Evolutionary conservation across 2,113 vertebrate species (phyloP).

Genomic region (Polyodon spathula): DNA sequence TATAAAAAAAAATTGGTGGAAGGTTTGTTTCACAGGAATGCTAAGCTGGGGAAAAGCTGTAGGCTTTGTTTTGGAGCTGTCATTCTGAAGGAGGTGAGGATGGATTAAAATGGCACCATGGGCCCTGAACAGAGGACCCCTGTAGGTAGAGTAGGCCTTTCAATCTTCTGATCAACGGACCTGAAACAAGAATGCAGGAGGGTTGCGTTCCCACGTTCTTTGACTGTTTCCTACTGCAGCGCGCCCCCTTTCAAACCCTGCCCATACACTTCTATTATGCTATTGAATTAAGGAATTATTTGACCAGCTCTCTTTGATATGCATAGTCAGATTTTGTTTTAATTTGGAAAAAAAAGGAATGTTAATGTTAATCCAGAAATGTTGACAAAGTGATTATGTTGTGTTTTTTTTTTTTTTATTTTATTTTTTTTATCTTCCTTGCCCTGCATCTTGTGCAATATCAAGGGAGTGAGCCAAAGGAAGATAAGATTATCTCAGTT

Average conservation of each 20-base stretch:
- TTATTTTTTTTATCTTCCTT: not conserved
- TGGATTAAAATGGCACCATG: conserved; percentile 67
- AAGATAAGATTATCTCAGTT: conserved; percentile 48
- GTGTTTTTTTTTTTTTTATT: not conserved
- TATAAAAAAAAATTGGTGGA: conserved; percentile 34
- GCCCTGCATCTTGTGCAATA: not conserved
- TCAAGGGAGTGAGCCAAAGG: conserved; percentile 29
- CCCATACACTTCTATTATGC: conserved; percentile 57
- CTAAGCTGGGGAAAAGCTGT: conserved; percentile 55
- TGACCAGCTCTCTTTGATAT: conserved; percentile 58
- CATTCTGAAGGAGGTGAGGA: conserved; percentile 64
- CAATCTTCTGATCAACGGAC: conserved; percentile 73
- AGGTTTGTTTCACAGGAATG: conserved; percentile 59
- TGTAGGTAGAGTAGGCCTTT: conserved; percentile 67
- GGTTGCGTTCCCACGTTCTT: conserved; percentile 66
- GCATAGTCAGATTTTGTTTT: conserved; percentile 56
- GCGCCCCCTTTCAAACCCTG: conserved; percentile 59
- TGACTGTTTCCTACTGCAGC: conserved; percentile 60
- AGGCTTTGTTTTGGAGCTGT: conserved; percentile 65
- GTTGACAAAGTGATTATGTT: not conserved
- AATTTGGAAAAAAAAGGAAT: not conserved
- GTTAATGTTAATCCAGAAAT: not conserved
- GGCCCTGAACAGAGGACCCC: conserved; percentile 61
- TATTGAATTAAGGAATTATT: conserved; percentile 55
- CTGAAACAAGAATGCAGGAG: conserved; percentile 70